phyloP scores from a whole-genome alignment of 2,113 vertebrate genomes.

The Tympanuchus pallidicinctus region DNA sequence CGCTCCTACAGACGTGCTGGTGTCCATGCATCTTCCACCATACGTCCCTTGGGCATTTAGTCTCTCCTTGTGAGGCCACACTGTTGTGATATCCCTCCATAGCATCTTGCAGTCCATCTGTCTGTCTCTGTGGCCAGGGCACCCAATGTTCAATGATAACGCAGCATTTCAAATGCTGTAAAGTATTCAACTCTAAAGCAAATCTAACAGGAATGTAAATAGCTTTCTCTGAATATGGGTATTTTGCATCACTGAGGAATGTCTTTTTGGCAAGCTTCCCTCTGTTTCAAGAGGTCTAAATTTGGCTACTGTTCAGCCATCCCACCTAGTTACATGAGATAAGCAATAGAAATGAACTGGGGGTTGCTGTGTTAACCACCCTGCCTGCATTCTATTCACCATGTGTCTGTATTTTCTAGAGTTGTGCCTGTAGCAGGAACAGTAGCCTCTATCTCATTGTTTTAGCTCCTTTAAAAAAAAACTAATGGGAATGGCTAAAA shows the following conservation, averaged over 20 bases:
- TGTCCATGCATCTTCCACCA: neutral
- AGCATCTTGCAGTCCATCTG: neutral
- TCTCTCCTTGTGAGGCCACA: neutral
- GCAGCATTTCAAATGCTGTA: neutral
- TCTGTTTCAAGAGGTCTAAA: neutral
- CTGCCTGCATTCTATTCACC: neutral
- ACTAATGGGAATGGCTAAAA: neutral
- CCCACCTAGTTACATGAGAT: neutral
- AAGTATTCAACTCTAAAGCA: neutral
- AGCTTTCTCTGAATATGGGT: neutral
- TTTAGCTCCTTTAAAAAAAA: conserved; percentile 1
- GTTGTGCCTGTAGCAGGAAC: neutral
- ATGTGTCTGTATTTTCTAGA: neutral
- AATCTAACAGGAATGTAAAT: neutral
- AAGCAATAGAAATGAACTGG: neutral
- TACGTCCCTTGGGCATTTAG: neutral
- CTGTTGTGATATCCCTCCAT: neutral
- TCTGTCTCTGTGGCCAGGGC: neutral
- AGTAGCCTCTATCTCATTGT: neutral
- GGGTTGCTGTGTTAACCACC: neutral
- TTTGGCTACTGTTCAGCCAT: neutral
- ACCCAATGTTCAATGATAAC: neutral
- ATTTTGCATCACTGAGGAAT: neutral
- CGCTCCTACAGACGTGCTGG: neutral
- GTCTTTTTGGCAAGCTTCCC: neutral